Evolutionary conservation across 2,113 vertebrate species (phyloP), one percentile per base, ranked within the genome.

Genomic region (Lutjanus erythropterus): DNA sequence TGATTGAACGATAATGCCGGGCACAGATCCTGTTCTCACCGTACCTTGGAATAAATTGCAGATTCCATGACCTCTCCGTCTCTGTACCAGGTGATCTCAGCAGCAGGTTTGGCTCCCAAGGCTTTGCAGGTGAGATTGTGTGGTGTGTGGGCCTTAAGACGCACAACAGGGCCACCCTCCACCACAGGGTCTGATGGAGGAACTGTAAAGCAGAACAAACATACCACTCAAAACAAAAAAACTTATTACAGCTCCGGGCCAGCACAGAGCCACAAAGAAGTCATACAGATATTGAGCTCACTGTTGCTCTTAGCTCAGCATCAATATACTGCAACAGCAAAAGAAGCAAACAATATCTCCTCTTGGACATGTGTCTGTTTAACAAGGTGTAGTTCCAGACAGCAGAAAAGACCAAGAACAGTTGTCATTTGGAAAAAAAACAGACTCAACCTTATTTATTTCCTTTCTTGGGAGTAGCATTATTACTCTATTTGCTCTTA

Each of bases 31-130:
- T 56, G 75, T 33, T 58, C 56, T 71, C 29, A 37, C 75, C 71
- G 91, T 80, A 98, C 97, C 96, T 98, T 97, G 62, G 92, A 92
- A 86, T 96, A 97, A 78, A 95, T 83, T 8, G 94, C 94, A 2
- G 92, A 86, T 21, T 96, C 95, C 93, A 96, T 93, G 72, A 93
- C 93, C 92, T 97, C 94, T 61, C 97, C 97, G 33, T 97, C 96
- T 74, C 95, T 92, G 88, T 97, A 97, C 97, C 97, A 98, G 78
- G 95, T 95, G 91, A 98, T 96, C 76, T 97, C 96, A 25, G 96
- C 96, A 2, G 94, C 95, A 37, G 97, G 97, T 78, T 95, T 97
- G 83, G 96, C 96, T 42, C 96, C 94, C 0, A 95, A 94, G 68
- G 95, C 95, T 56, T 87, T 94, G 88, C 97, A 98, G 53, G 97